Base-by-base conservation (phyloP, 37 sponge, comb jelly and placozoan species). In the Lycopodina hypogea region DNA sequence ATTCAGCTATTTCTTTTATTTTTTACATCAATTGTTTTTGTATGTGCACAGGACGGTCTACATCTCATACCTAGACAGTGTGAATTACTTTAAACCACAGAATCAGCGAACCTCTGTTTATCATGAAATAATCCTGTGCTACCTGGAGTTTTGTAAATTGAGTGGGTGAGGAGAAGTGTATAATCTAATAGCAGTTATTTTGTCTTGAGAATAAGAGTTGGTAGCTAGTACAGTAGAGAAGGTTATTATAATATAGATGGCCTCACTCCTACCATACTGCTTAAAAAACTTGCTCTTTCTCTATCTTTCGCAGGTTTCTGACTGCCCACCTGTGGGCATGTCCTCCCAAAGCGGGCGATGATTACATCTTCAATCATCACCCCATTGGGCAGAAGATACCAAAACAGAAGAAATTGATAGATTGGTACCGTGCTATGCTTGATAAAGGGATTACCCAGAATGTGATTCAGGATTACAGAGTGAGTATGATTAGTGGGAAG, bases 271-370 rank as follows among this genome's bases (percentile, higher is more conserved):
- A n/a, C n/a, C n/a, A n/a, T n/a, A n/a, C n/a, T n/a, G n/a, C n/a
- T n/a, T n/a, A n/a, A n/a, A n/a, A n/a, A n/a, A n/a, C n/a, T n/a
- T n/a, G n/a, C n/a, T n/a, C n/a, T n/a, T n/a, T n/a, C n/a, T 12
- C n/a, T 17, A 2, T 70, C 22, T 41, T 42, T 11, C 22, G 1
- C 26, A 93, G 94, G 30, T 93, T 78, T 57, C 24, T 61, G 69
- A 88, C 84, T 56, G 99, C 99, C 42, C 96, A 98, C 75, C 93
- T 98, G 22, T 98, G 99, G 99, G 99, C 99, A 0, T 98, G 99
- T 74, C 99, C 99, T 23, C 99, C 99, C 26, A 91, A 94, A 64
- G 99, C 95, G 75, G 99, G 99, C 21, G 99, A 98, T 77, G 99
- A 98, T 81, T 98, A 98, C 84, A 98, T 98, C 45, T 98, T 96